Conservation (phyloP, 2,888 invertebrate genomes). For the Aspidiotus destructor region DNA sequence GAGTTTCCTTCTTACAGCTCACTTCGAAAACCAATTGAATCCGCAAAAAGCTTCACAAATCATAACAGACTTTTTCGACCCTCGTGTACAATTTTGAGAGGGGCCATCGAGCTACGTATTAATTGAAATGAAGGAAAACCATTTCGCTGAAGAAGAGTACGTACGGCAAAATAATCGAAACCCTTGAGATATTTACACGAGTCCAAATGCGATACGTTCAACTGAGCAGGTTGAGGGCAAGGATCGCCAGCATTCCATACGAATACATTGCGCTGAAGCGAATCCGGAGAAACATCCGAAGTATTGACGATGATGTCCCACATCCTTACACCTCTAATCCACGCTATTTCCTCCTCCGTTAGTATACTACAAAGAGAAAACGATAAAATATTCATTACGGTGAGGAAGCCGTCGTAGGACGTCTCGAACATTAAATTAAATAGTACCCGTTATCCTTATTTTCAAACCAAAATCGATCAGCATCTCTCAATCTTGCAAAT, state of each 20-base stretch:
- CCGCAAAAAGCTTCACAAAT: too few relatives aligned
- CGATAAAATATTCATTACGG: too few relatives aligned
- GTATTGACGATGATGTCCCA: conserved; percentile 88
- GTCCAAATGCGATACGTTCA: conserved; percentile 73
- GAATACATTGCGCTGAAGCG: conserved; percentile 80
- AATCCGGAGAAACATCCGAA: conserved; percentile 61
- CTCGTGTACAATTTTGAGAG: too few relatives aligned
- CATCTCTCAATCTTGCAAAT: conserved; percentile 79
- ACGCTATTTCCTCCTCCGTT: conserved; percentile 69
- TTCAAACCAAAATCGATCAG: conserved; percentile 97
- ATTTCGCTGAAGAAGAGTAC: background rate
- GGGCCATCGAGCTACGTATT: too few relatives aligned
- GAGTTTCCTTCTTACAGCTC: too few relatives aligned
- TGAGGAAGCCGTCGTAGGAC: too few relatives aligned
- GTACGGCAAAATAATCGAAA: conserved; percentile 84
- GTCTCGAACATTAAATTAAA: too few relatives aligned
- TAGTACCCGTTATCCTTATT: conserved; percentile 72
- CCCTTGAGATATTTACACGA: conserved; percentile 82
- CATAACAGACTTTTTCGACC: too few relatives aligned
- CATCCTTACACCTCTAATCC: conserved; percentile 67
- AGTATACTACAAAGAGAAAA: conserved; percentile 56
- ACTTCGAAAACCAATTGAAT: too few relatives aligned
- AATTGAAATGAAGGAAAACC: too few relatives aligned
- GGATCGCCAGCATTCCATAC: conserved; percentile 74
- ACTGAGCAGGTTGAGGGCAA: conserved; percentile 84